Conservation (phyloP, 92 coral and sea anemone genomes). For the Siderastrea siderea region DNA sequence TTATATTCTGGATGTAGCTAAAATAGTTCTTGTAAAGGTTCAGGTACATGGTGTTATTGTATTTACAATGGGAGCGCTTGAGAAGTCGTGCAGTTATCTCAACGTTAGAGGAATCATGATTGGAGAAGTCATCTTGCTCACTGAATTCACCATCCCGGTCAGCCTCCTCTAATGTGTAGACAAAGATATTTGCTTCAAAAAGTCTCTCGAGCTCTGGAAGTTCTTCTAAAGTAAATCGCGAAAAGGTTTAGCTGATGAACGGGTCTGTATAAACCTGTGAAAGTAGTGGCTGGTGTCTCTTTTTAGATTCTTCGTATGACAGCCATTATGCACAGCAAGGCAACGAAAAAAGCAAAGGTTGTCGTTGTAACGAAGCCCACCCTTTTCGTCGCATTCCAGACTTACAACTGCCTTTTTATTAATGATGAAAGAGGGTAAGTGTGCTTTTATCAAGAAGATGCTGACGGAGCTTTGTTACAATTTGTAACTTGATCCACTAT, state of each 20-base stretch:
- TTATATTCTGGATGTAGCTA: constrained; percentile 33
- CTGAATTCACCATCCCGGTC: background rate
- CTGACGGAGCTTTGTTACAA: constrained; percentile 35
- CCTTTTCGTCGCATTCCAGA: constrained; percentile 2
- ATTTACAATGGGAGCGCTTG: constrained; percentile 31
- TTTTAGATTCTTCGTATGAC: constrained; percentile 44
- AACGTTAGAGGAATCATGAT: background rate
- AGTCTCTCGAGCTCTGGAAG: constrained; percentile 34
- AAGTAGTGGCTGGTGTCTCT: constrained; percentile 46
- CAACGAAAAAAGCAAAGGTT: constrained; percentile 59
- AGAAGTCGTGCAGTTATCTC: constrained; percentile 28
- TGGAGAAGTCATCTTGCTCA: background rate
- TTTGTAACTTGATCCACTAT: constrained; percentile 32
- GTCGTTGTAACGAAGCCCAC: constrained; percentile 46
- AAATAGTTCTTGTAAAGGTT: constrained; percentile 47
- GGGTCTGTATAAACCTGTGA: constrained; percentile 7
- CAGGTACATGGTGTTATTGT: constrained; percentile 39
- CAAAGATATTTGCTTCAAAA: constrained; percentile 54
- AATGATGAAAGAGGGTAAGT: constrained; percentile 21
- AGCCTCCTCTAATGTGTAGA: constrained; percentile 34
- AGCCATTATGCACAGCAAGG: constrained; percentile 62
- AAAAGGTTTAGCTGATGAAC: background rate
- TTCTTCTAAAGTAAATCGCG: constrained; percentile 42
- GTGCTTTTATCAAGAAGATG: constrained; percentile 40
- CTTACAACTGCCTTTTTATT: too few relatives aligned